These are phyloP conservation scores for Beris morrisii DNA, from an alignment of 2,888 invertebrate genomes.

Conservation along the genomic window DNA sequence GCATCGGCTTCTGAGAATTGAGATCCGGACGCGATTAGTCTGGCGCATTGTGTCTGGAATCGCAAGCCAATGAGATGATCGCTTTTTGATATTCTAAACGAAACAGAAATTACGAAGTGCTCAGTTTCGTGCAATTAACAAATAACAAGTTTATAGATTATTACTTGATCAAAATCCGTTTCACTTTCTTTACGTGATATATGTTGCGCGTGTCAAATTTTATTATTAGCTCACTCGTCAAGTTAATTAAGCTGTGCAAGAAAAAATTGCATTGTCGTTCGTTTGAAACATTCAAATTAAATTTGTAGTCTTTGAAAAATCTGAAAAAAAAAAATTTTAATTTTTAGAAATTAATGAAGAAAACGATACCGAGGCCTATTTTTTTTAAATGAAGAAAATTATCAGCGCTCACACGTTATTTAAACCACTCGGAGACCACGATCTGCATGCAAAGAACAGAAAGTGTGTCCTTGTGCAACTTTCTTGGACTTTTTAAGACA, in stretches of 20 bases:
- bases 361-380: too few species aligned
- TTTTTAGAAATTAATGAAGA: too few species aligned
- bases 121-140: not conserved
- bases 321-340: constrained; percentile 47
- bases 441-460: too few species aligned
- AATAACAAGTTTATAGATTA: constrained; percentile 27
- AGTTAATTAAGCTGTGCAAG: constrained; percentile 49
- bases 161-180: constrained; percentile 52
- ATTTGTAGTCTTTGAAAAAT: constrained; percentile 54
- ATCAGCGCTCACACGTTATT: too few species aligned
- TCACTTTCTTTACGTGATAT: constrained; percentile 53
- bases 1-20: constrained; percentile 49
- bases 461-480: too few species aligned
- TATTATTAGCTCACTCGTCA: constrained; percentile 52
- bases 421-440: too few species aligned
- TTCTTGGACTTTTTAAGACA: too few species aligned
- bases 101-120: not conserved
- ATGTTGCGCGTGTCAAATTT: constrained; percentile 52
- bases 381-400: too few species aligned
- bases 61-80: constrained; percentile 52
- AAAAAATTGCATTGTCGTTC: constrained; percentile 54
- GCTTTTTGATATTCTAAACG: constrained; percentile 50
- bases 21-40: constrained; percentile 49
- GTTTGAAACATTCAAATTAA: constrained; percentile 50
- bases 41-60: constrained; percentile 53